phyloP scores from a whole-genome alignment of 2,113 vertebrate species.

The Ammodytes dubius region DNA sequence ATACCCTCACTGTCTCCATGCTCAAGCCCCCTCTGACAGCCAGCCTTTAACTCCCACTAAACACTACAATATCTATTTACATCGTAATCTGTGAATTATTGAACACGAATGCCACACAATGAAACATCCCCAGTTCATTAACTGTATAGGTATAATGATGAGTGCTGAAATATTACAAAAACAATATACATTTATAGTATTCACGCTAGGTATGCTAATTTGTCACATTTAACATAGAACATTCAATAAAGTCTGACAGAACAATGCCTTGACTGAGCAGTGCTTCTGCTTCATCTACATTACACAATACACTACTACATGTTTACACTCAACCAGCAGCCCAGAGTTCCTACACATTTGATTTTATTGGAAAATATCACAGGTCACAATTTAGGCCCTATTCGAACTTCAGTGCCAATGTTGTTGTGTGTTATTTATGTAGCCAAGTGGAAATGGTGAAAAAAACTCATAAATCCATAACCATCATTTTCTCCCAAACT shows the following conservation, averaged over 20 bases:
- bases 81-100: constrained; percentile 13
- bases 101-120: neutral
- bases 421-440: neutral
- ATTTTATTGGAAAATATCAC: neutral
- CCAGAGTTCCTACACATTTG: neutral
- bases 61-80: constrained; percentile 21
- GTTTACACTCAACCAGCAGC: neutral
- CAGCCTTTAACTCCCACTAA: constrained; percentile 23
- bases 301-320: neutral
- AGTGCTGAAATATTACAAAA: neutral
- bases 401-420: neutral
- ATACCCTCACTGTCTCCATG: constrained; percentile 57
- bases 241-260: neutral
- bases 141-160: neutral
- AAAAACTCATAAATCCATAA: neutral
- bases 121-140: neutral
- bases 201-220: too few species aligned
- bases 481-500: neutral
- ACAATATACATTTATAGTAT: too few species aligned
- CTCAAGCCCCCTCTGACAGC: constrained; percentile 34
- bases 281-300: neutral
- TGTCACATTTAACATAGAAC: neutral
- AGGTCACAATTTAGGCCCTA: neutral
- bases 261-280: neutral
- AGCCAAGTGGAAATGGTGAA: neutral